Percentiles rank a stretch among this genome's conserved stretches.
Evolutionary conservation across 2,888 invertebrate genomes (phyloP).

Genomic region (Augochlorella aurata): DNA sequence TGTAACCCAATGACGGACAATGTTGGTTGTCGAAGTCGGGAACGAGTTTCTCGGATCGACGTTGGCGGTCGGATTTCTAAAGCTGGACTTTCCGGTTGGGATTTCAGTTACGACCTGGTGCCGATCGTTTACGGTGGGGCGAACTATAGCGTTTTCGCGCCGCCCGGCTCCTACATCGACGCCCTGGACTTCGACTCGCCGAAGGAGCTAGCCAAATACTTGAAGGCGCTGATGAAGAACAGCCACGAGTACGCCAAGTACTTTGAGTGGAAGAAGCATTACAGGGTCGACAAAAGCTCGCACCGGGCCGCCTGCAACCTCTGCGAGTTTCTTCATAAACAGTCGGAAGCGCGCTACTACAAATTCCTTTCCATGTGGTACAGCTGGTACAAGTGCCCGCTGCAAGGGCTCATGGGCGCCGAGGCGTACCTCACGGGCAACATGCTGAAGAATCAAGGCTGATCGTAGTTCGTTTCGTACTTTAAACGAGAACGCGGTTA

Average conservation of each 20-base stretch:
- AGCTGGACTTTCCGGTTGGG: neutral
- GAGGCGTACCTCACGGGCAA: conserved; percentile 45
- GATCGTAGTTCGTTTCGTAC: neutral
- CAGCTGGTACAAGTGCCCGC: conserved; percentile 64
- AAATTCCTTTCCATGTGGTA: conserved; percentile 70
- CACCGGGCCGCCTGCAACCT: conserved; percentile 84
- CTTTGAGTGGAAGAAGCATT: conserved; percentile 86
- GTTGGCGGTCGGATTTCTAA: neutral
- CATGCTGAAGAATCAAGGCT: conserved; percentile 22
- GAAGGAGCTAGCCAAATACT: conserved; percentile 84
- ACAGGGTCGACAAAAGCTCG: conserved; percentile 82
- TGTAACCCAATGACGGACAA: too few species aligned
- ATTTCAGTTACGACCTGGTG: conserved; percentile 82
- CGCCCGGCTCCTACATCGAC: conserved; percentile 86
- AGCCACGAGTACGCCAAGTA: conserved; percentile 85
- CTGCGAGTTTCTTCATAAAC: conserved; percentile 83
- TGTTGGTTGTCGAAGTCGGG: too few species aligned
- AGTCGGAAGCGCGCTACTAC: conserved; percentile 53
- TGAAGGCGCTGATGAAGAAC: conserved; percentile 83
- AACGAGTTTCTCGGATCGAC: too few species aligned
- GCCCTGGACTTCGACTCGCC: conserved; percentile 85
- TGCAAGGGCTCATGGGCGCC: conserved; percentile 61
- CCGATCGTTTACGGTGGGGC: conserved; percentile 88
- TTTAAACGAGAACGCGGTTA: neutral
- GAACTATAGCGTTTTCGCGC: conserved; percentile 85